A percentile compares a stretch with the other conserved stretches of the same genome.
Evolutionary conservation across 2,888 invertebrate genomes (phyloP).

Genomic region (Lasioglossum morio): DNA sequence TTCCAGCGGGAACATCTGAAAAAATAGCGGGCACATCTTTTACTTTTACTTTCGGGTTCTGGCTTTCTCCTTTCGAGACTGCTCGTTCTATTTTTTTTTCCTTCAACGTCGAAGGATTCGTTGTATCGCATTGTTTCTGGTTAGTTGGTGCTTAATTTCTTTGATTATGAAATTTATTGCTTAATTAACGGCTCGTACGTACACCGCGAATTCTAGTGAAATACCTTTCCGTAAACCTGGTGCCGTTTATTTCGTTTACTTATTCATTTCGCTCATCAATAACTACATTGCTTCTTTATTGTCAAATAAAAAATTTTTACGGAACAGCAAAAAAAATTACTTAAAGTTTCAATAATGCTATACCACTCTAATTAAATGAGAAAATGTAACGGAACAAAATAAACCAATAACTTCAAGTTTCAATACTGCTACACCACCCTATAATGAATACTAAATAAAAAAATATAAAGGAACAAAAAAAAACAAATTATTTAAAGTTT

Average conservation of each 20-base stretch:
- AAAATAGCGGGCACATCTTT: conserved; percentile 30
- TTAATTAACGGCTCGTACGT: background rate
- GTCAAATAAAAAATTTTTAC: background rate
- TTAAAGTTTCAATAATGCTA: background rate
- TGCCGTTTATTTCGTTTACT: background rate
- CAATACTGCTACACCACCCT: too few relatives aligned
- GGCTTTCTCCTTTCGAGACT: conserved; percentile 37
- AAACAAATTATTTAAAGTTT: too few relatives aligned
- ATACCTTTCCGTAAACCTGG: background rate
- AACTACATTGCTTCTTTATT: background rate
- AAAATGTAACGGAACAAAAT: too few relatives aligned
- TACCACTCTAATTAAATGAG: too few relatives aligned
- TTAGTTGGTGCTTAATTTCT: background rate
- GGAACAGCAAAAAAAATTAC: background rate
- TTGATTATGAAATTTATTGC: conserved; percentile 23
- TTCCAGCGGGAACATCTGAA: conserved; percentile 34
- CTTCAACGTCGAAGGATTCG: background rate
- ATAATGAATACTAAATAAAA: too few relatives aligned
- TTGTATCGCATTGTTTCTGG: background rate
- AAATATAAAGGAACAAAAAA: too few relatives aligned
- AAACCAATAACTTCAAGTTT: too few relatives aligned
- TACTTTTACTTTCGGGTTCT: conserved; percentile 43
- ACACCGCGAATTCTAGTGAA: background rate
- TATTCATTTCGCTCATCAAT: background rate
- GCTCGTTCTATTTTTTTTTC: conserved; percentile 9